Evolutionary conservation across 2,113 vertebrate species (phyloP), one percentile per base, ranked within the genome.

Genomic region (Meleagris gallopavo): DNA sequence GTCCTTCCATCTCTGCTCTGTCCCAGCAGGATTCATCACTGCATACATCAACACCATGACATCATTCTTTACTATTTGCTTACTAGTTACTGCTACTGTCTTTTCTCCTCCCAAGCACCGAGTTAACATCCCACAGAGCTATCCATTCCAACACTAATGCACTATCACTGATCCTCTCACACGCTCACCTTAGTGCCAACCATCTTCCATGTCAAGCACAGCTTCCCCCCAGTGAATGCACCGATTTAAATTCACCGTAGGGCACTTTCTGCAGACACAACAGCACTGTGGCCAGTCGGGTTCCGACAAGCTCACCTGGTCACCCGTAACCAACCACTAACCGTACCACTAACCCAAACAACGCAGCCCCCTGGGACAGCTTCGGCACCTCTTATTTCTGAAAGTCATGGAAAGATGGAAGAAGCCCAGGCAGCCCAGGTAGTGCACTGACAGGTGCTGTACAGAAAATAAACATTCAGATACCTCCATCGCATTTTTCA

Each of bases 121-220:
- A 45, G 48, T 46, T 91, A 69, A 60, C 38, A 38, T 75, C 83
- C 29, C 43, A 60, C n/a, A 45, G 36, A 48, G 18, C 17, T 30
- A 24, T 24, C 65, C 40, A 40, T 40, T 45, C 50, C 81, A 29
- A 32, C 5, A 11, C 12, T 10, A 32, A 20, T 15, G 20, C 41
- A 13, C 5, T 14, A 38, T 38, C 36, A 17, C 36, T 38, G 4
- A 38, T 38, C 60, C 38, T 27, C 36, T 38, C 25, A 38, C 11
- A 38, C 4, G 8, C 18, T 66, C 20, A 66, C 19, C 64, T 66
- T 32, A 32, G 8, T 7, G 27, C 29, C 20, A 20, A 66, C 10
- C 0, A 1, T 40, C 58, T n/a, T 29, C 15, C 2, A 32, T 0
- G 1, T 29, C 17, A 72, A 69, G 25, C 11, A 50, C 20, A 70